phyloP scores from a whole-genome alignment of 2,113 vertebrate genomes.

The Pomatostomus ruficeps region DNA sequence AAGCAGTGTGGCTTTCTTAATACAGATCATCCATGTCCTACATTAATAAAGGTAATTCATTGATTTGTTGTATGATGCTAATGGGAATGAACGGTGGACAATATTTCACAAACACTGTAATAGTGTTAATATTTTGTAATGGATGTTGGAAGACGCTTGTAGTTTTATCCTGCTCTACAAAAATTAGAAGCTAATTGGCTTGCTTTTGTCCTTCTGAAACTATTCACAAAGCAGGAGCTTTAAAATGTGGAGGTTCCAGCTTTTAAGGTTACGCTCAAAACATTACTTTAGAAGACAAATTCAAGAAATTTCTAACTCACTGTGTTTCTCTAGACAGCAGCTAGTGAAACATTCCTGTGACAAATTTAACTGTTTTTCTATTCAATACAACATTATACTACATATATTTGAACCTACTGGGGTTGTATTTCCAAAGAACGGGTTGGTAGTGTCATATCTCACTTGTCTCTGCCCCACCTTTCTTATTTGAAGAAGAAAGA shows the following conservation, averaged over 20 bases:
- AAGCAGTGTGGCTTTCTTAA: background rate
- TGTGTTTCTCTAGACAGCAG: background rate
- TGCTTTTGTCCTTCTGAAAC: background rate
- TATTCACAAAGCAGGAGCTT: background rate
- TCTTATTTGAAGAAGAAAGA: background rate
- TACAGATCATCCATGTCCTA: background rate
- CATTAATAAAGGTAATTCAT: background rate
- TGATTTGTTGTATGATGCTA: background rate
- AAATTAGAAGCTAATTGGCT: background rate
- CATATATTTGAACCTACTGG: background rate
- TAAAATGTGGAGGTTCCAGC: background rate
- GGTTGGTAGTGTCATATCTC: background rate
- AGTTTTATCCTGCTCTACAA: background rate
- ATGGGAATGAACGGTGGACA: background rate
- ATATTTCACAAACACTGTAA: background rate
- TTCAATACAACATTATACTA: background rate
- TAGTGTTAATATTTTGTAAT: background rate
- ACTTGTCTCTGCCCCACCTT: background rate
- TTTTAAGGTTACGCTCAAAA: background rate
- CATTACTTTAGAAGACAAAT: background rate
- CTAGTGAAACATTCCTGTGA: background rate
- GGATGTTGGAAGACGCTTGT: background rate
- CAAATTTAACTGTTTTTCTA: background rate
- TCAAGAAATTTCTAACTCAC: background rate
- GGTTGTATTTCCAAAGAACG: slow-evolving; percentile 25